These are phyloP conservation scores for Petrocephalus sullivani DNA, from an alignment of 2,797 vertebrate species.

Conservation along the genomic window DNA sequence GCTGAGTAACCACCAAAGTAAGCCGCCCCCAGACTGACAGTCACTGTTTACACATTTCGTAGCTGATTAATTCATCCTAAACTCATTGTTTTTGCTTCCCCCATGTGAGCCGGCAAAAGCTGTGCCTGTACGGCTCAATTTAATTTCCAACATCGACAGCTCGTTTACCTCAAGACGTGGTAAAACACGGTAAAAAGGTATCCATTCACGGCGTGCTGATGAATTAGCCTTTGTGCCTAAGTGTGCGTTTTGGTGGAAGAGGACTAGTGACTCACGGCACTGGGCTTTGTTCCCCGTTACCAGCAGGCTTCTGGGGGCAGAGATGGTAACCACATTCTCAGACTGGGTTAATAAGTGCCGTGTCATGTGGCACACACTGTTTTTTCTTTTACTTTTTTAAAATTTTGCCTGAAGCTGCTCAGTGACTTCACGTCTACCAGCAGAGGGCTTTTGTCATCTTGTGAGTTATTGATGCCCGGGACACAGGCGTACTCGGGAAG, in stretches of 20 bases:
- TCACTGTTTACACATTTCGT: neutral
- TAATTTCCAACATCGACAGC: neutral
- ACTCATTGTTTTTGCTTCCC: neutral
- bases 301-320: slow-evolving; percentile 33
- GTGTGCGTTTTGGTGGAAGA: neutral
- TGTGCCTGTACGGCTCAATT: neutral
- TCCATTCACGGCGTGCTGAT: neutral
- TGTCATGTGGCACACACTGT: slow-evolving; percentile 53
- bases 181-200: neutral
- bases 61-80: neutral
- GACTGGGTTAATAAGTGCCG: slow-evolving; percentile 67
- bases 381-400: slow-evolving; percentile 53
- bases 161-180: neutral
- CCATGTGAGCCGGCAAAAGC: neutral
- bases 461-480: slow-evolving; percentile 57
- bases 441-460: slow-evolving; percentile 58
- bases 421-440: slow-evolving; percentile 65
- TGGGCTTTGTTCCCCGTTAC: slow-evolving; percentile 27
- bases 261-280: neutral
- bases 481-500: slow-evolving; percentile 29
- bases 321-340: slow-evolving; percentile 58
- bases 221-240: neutral
- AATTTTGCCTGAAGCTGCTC: slow-evolving; percentile 48
- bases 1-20: neutral
- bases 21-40: neutral